A percentile compares a stretch with the other conserved stretches of the same genome.
phyloP scores from a whole-genome alignment of 2,888 invertebrate species.

The Drosophila bunnanda region DNA sequence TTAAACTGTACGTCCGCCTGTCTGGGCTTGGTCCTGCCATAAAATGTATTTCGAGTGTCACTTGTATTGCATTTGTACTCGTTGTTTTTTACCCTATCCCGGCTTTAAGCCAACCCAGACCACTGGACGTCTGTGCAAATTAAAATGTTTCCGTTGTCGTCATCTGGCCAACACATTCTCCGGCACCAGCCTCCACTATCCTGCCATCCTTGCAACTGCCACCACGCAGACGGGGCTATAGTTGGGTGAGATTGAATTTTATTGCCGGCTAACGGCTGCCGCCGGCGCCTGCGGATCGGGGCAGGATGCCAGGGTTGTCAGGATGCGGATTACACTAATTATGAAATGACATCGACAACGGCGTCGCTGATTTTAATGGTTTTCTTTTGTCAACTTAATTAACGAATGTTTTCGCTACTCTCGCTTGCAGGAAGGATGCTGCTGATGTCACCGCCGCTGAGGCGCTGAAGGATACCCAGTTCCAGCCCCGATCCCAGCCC shows the following conservation, averaged over 20 bases:
- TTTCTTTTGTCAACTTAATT: conserved; percentile 63
- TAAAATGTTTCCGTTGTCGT: conserved; percentile 76
- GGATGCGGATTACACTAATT: conserved; percentile 74
- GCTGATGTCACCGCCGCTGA: conserved; percentile 59
- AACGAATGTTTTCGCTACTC: conserved; percentile 44
- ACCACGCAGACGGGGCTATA: conserved; percentile 19
- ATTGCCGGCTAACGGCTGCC: conserved; percentile 53
- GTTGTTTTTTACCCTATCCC: conserved; percentile 27
- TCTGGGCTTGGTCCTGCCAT: conserved; percentile 40
- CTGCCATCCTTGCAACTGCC: conserved; percentile 6
- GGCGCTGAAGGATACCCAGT: conserved; percentile 25
- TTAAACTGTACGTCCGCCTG: conserved; percentile 40
- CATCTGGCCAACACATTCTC: conserved; percentile 11
- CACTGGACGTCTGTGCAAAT: conserved; percentile 66
- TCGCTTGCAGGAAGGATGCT: conserved; percentile 54
- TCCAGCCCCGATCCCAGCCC: conserved; percentile 9
- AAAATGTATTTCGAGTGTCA: conserved; percentile 73
- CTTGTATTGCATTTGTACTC: conserved; percentile 64
- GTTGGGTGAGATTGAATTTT: conserved; percentile 69
- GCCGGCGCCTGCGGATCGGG: conserved; percentile 29
- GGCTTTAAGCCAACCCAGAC: conserved; percentile 36
- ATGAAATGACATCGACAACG: conserved; percentile 65
- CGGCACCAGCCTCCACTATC: conserved; percentile 1
- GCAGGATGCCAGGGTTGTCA: conserved; percentile 64
- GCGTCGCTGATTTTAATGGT: conserved; percentile 57